Evolutionary conservation across 2,797 vertebrate genomes (phyloP), one percentile per base, ranked within the genome.

Genomic region (Cetoscarus ocellatus): DNA sequence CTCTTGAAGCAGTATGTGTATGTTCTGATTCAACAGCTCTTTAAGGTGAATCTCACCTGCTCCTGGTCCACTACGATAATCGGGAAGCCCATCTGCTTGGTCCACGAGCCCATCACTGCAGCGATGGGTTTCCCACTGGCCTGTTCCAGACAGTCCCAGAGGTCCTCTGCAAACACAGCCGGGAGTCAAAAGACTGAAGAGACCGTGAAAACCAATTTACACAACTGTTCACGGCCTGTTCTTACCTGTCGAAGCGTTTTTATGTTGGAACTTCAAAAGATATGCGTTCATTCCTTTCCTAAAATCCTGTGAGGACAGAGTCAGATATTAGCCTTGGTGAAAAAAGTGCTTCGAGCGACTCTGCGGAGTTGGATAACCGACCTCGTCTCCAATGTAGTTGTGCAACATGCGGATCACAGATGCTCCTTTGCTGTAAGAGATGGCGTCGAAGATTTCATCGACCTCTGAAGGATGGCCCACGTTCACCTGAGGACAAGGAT

Each of bases 341-440:
- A 45, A 1, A 8, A 1, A 19, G 40, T 9, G 7, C 8, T 51
- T 39, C 6, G 15, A 36, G 18, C 1, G 9, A 39, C 17, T 52
- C 2, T 7, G 12, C 17, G 1, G 50, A 1, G 19, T 42, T 9
- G 0, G 43, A 45, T 45, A 15, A 60, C 91, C 91, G 86, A 99
- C 98, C 97, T 98, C 95, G 72, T 99, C 97, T 48, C 98, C 98
- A 27, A 97, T 97, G 93, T 99, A 99, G 93, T 98, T 94, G 73
- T 99, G 98, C 64, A 99, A 92, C 98, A 99, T 99, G 62, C 97
- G 95, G 91, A 99, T 99, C 63, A 99, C 97, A 34, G 98, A 99
- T 0, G 98, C 98, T 80, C 98, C 98, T 94, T 99, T 99, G 94
- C 98, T 99, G 89, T 99, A 99, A 17, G 98, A 99, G 94, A 99